Evolutionary conservation across 30 jellyfish, hydroid and myxozoan species (phyloP), one percentile per base, ranked within the genome.

Genomic region (Chrysaora quinquecirrha): DNA sequence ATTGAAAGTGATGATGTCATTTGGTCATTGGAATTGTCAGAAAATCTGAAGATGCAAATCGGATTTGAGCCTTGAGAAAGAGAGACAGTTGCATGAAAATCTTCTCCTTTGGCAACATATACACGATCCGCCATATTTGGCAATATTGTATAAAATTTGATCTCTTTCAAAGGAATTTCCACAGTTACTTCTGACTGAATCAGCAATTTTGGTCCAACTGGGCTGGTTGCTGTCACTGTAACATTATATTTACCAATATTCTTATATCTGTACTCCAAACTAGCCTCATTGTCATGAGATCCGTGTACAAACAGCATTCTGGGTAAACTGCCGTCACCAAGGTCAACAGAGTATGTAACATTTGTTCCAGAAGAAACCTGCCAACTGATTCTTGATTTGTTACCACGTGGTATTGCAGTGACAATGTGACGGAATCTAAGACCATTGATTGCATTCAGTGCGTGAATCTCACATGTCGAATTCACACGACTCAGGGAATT

Each of bases 311-410:
- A 66, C 20, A 32, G 48, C 33, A 80, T 30, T 25, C 9, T 58
- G 27, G 70, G 58, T 11, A 88, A 33, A 25, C 73, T 34, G 18
- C 96, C 93, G 65, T 95, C 96, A 7, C 99, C 99, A 29, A 88
- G 50, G 67, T 84, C 88, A 24, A 95, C 49, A 0, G 71, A 33
- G 75, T 73, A 95, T 32, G 97, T 76, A 19, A 95, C 93, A 32
- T 95, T 89, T 0, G 97, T 88, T 6, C 99, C 99, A 34, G 68
- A 64, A 34, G 58, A 48, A 35, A 95, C 86, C 0, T 82, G 19
- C 99, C 99, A 95, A 1, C 76, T 24, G 43, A 88, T 50, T 22
- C 20, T 52, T 4, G 96, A 77, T 46, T 71, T 86, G 34, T 68
- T 60, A 31, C 96, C 96, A 16, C 78, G 47, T 6, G 91, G 81